These are phyloP conservation scores for Helleia helle DNA, from an alignment of 2,888 invertebrate genomes.

Conservation along the genomic window DNA sequence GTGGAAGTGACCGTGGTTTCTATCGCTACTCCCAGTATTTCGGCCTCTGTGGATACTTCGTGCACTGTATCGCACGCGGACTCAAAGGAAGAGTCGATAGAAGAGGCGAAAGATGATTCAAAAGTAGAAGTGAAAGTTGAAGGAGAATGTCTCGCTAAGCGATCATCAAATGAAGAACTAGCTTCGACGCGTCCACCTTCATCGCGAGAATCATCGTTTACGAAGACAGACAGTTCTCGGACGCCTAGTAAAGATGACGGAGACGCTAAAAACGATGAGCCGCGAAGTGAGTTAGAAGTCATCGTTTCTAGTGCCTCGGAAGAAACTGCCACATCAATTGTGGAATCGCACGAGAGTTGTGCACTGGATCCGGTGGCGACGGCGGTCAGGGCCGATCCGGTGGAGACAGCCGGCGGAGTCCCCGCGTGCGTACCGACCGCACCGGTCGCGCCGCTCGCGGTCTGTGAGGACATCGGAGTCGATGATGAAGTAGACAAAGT, in stretches of 20 bases:
- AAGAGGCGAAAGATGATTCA: not conserved
- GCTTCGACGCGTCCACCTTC: not conserved
- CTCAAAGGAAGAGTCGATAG: constrained; percentile 26
- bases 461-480: constrained; percentile 79
- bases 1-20: constrained; percentile 26
- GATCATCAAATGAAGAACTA: not conserved
- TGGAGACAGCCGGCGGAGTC: constrained; percentile 16
- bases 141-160: no score
- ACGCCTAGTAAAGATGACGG: constrained; percentile 32
- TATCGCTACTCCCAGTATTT: constrained; percentile 19
- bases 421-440: constrained; percentile 26
- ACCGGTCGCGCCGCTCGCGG: constrained; percentile 78
- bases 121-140: no score
- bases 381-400: constrained; percentile 13
- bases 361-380: constrained; percentile 13
- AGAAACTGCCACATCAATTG: constrained; percentile 13
- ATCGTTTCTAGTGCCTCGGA: constrained; percentile 6
- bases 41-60: constrained; percentile 26
- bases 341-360: constrained; percentile 10
- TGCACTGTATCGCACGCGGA: not conserved
- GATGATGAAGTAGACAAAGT: constrained; percentile 77
- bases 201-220: constrained; percentile 40
- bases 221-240: constrained; percentile 38
- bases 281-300: no score
- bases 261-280: constrained; percentile 9